Percentiles rank a stretch among this genome's conserved stretches.
These are phyloP conservation scores for Oryzias melastigma DNA, from an alignment of 2,113 vertebrate genomes.

Conservation along the genomic window DNA sequence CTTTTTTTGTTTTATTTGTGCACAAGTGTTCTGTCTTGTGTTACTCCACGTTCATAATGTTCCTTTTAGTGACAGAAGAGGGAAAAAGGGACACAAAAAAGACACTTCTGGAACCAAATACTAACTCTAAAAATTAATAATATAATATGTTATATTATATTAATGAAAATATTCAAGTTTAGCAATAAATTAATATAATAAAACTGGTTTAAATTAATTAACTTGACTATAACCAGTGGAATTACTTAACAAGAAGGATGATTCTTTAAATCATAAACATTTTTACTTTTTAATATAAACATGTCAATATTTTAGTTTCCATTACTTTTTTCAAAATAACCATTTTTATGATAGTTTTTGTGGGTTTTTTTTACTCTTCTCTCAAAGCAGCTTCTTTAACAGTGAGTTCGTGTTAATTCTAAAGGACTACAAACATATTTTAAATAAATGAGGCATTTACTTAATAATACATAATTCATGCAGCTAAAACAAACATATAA, in stretches of 20 bases:
- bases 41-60: neutral
- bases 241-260: too few species aligned
- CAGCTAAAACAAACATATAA: neutral
- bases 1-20: neutral
- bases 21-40: neutral
- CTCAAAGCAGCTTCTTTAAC: neutral
- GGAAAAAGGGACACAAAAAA: neutral
- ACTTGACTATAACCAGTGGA: too few species aligned
- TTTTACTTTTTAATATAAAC: neutral
- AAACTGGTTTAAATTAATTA: too few species aligned
- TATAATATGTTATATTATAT: too few species aligned
- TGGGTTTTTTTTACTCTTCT: neutral
- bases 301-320: neutral
- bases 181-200: too few species aligned
- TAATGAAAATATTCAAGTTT: too few species aligned
- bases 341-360: neutral
- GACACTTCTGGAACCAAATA: neutral
- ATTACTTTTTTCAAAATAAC: neutral
- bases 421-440: constrained; percentile 1
- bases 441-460: neutral
- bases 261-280: neutral
- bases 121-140: too few species aligned
- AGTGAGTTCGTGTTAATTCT: neutral
- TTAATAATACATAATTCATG: neutral
- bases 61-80: neutral